Percentiles rank a stretch among this genome's conserved stretches.
phyloP scores from a whole-genome alignment of 30 jellyfish, hydroid and myxozoan genomes.

The Nemopilema nomurai region DNA sequence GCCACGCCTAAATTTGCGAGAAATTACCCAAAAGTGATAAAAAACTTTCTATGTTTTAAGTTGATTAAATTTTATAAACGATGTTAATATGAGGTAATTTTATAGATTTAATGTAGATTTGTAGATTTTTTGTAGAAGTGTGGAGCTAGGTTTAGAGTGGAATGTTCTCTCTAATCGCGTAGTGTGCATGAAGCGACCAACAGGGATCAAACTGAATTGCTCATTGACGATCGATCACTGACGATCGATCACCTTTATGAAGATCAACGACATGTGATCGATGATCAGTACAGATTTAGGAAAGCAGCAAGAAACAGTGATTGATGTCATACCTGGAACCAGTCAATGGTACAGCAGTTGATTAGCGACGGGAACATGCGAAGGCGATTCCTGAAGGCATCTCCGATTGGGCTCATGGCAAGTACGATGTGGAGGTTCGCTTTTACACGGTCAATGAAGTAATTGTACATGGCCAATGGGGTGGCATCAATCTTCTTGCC shows the following conservation, averaged over 20 bases:
- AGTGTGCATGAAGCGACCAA: too few species aligned
- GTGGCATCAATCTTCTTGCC: slow-evolving; percentile 98
- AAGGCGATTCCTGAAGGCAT: slow-evolving; percentile 94
- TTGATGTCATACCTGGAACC: slow-evolving; percentile 90
- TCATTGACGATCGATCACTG: too few species aligned
- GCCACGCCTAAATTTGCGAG: slow-evolving; percentile 87
- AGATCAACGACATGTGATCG: too few species aligned
- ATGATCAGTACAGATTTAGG: too few species aligned
- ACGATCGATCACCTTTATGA: too few species aligned
- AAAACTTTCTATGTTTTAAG: not conserved
- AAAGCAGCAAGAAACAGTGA: too few species aligned
- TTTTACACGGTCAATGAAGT: slow-evolving; percentile 86
- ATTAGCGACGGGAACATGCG: slow-evolving; percentile 96
- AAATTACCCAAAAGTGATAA: not conserved
- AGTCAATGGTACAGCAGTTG: slow-evolving; percentile 94
- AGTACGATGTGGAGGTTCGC: slow-evolving; percentile 91
- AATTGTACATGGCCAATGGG: slow-evolving; percentile 97
- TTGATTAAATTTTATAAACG: not conserved
- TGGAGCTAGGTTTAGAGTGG: too few species aligned
- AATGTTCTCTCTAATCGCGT: too few species aligned
- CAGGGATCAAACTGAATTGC: too few species aligned
- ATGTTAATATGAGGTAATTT: too few species aligned
- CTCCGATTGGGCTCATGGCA: slow-evolving; percentile 99
- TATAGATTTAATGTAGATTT: too few species aligned
- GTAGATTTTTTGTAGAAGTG: too few species aligned